Base-by-base conservation (phyloP, 2,113 vertebrate species). In the Phocoena phocoena region DNA sequence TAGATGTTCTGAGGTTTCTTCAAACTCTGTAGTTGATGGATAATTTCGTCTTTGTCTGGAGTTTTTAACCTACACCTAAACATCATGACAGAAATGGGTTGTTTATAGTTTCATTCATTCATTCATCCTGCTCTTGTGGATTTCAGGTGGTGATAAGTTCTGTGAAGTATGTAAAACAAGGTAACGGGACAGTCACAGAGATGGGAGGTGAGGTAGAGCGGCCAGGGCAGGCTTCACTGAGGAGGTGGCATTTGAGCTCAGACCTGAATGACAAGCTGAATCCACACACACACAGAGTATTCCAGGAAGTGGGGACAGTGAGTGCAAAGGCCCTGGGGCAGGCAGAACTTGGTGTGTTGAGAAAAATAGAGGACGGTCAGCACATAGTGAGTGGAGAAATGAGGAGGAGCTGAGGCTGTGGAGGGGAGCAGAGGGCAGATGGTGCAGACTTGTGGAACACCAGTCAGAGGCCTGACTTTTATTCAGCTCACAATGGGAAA, bases 401-500 rank as follows among this genome's bases (percentile, higher is more conserved):
- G 53, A 53, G 53, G 53, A 53, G 53, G 5, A 53, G 53, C 53
- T 53, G 23, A 41, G 47, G 26, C 36, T 81, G 89, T 1, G 14
- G 28, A 13, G 77, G 55, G 38, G 36, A 38, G 50, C 36, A 58
- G 50, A 23, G 47, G 8, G 26, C 23, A 47, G 44, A 25, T 20
- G 9, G 3, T 0, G 5, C 11, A 10, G 62, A 8, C 3, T n/a
- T 20, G 4, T 8, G n/a, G 53, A 53, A n/a, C 1, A 0, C 8
- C 13, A 23, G 38, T 62, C n/a, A 8, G 63, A 41, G 47, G 31
- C 50, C 62, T 7, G 36, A 47, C 15, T 44, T 67, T 65, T n/a
- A 68, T 26, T 53, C 63, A 68, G 6, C 31, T 53, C 44, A 11
- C 47, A 55, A 10, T 31, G 88, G 47, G 63, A 68, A 36, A 62